These are phyloP conservation scores for Pollenia labialis DNA, from an alignment of 2,888 invertebrate genomes.

Conservation along the genomic window DNA sequence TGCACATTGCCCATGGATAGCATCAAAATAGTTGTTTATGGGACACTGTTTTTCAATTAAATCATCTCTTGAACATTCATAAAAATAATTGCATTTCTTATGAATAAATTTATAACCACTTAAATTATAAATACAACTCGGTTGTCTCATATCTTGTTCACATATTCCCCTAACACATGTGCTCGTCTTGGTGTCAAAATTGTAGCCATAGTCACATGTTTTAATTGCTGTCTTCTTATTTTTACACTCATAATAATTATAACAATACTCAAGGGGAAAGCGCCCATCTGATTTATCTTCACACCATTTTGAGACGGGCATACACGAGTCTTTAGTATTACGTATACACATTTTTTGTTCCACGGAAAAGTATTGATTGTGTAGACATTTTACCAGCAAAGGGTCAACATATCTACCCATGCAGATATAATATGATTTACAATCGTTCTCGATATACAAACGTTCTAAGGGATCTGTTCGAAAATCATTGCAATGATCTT, in stretches of 20 bases:
- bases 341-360: conserved; percentile 67
- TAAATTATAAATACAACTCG: too few relatives aligned
- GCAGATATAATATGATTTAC: conserved; percentile 73
- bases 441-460: conserved; percentile 61
- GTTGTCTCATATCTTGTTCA: conserved; percentile 14
- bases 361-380: conserved; percentile 74
- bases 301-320: conserved; percentile 69
- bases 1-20: too few relatives aligned
- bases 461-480: conserved; percentile 14
- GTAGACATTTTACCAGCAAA: conserved; percentile 59
- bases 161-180: conserved; percentile 56
- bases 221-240: conserved; percentile 25
- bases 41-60: conserved; percentile 39
- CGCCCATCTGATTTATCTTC: conserved; percentile 45
- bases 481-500: conserved; percentile 24
- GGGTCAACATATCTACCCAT: conserved; percentile 51
- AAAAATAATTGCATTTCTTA: conserved; percentile 66
- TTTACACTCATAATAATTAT: conserved; percentile 68
- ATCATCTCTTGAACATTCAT: conserved; percentile 41
- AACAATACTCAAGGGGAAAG: conserved; percentile 67
- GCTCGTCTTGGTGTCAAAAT: conserved; percentile 49
- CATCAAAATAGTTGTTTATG: conserved; percentile 50
- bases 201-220: conserved; percentile 54
- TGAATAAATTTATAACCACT: conserved; percentile 41
- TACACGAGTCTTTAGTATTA: conserved; percentile 71